Percentiles rank a stretch among this genome's conserved stretches.
These are phyloP conservation scores for Melanaphis sacchari DNA, from an alignment of 1,140 invertebrate genomes.

Conservation along the genomic window DNA sequence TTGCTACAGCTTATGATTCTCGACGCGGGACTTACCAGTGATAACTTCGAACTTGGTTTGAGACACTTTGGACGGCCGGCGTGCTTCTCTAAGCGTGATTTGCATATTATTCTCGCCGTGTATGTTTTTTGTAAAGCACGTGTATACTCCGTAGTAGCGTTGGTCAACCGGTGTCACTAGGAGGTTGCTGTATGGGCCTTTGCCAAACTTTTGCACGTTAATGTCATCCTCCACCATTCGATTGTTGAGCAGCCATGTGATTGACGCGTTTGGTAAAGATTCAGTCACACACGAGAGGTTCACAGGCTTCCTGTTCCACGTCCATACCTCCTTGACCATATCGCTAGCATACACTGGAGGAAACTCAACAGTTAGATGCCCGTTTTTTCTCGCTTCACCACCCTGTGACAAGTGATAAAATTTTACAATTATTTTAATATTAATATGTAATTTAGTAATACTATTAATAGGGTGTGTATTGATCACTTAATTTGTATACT, in stretches of 20 bases:
- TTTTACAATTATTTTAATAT: too few species aligned
- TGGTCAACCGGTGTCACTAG: slow-evolving; percentile 70
- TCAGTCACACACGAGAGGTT: slow-evolving; percentile 89
- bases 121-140: slow-evolving; percentile 80
- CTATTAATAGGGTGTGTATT: too few species aligned
- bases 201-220: slow-evolving; percentile 70
- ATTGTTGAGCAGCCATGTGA: slow-evolving; percentile 76
- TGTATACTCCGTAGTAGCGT: slow-evolving; percentile 78
- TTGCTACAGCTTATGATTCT: too few species aligned
- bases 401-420: slow-evolving; percentile 64
- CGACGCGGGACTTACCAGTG: slow-evolving; percentile 64
- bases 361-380: slow-evolving; percentile 82
- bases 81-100: slow-evolving; percentile 78
- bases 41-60: slow-evolving; percentile 71
- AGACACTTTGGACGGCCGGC: slow-evolving; percentile 66
- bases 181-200: slow-evolving; percentile 75
- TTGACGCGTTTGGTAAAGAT: slow-evolving; percentile 90
- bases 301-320: slow-evolving; percentile 79
- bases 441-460: neutral
- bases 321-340: slow-evolving; percentile 75
- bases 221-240: slow-evolving; percentile 64
- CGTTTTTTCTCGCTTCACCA: slow-evolving; percentile 76
- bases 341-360: slow-evolving; percentile 75
- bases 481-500: too few species aligned
- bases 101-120: slow-evolving; percentile 73